phyloP scores from a whole-genome alignment of 2,888 invertebrate species.

The Mylabris sibirica region DNA sequence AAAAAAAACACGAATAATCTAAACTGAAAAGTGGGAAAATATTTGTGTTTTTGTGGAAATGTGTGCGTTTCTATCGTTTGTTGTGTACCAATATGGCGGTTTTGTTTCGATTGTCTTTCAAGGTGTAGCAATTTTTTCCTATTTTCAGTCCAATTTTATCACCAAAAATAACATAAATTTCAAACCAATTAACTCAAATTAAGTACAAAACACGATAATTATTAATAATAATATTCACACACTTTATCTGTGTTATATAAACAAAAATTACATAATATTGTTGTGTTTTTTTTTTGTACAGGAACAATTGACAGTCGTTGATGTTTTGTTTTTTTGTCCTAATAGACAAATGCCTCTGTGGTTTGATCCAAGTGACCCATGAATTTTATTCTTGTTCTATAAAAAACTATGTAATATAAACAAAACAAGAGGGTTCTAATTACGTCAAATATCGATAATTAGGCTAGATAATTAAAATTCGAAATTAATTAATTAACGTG shows the following conservation, averaged over 20 bases:
- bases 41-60: no score
- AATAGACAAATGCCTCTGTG: not conserved
- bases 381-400: no score
- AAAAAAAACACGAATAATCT: constrained; percentile 40
- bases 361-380: not conserved
- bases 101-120: constrained; percentile 42
- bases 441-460: no score
- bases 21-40: no score
- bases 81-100: constrained; percentile 52
- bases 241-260: not conserved
- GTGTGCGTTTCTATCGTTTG: constrained; percentile 32
- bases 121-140: not conserved
- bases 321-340: not conserved
- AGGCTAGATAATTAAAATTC: not conserved
- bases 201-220: not conserved
- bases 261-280: not conserved
- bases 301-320: not conserved
- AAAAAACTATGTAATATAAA: no score
- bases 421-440: no score
- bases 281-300: not conserved
- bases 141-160: not conserved
- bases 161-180: not conserved
- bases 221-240: not conserved
- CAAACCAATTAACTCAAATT: not conserved
- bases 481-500: not conserved